These are phyloP conservation scores for Acleris cristana DNA, from an alignment of 2,888 invertebrate genomes.

Conservation along the genomic window DNA sequence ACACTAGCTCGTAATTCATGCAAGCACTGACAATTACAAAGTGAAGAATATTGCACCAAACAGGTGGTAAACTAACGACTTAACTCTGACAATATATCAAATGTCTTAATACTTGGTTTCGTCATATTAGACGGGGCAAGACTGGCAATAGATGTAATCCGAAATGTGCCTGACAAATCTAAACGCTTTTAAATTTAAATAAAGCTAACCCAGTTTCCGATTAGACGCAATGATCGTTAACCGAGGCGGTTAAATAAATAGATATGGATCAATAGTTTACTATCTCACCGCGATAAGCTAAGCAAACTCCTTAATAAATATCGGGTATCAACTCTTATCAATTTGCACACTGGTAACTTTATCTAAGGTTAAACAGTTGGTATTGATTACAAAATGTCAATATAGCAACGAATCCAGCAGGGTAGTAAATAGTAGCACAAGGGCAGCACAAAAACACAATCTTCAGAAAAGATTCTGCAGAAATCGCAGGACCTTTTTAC, in stretches of 20 bases:
- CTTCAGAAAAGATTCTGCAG: too few relatives aligned
- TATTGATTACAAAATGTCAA: neutral
- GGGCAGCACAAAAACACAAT: too few relatives aligned
- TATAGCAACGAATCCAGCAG: too few relatives aligned
- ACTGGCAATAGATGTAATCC: constrained; percentile 1
- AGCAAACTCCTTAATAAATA: neutral
- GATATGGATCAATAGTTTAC: neutral
- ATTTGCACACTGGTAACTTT: neutral
- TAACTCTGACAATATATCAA: constrained; percentile 17
- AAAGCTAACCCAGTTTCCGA: too few relatives aligned
- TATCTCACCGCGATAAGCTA: constrained; percentile 4
- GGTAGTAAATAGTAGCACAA: too few relatives aligned
- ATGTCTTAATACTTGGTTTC: constrained; percentile 7
- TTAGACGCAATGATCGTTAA: neutral
- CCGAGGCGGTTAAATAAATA: constrained; percentile 1
- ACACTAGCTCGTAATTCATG: neutral
- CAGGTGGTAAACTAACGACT: constrained; percentile 8
- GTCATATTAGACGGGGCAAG: constrained; percentile 1
- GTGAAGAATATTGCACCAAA: constrained; percentile 12
- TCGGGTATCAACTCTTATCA: neutral
- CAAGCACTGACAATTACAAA: neutral
- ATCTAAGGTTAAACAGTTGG: neutral
- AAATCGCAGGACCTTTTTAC: too few relatives aligned
- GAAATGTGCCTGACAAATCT: neutral
- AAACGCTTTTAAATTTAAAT: neutral